Evolutionary conservation across 2,113 vertebrate genomes (phyloP).

Genomic region (Mormyrus lacerda): DNA sequence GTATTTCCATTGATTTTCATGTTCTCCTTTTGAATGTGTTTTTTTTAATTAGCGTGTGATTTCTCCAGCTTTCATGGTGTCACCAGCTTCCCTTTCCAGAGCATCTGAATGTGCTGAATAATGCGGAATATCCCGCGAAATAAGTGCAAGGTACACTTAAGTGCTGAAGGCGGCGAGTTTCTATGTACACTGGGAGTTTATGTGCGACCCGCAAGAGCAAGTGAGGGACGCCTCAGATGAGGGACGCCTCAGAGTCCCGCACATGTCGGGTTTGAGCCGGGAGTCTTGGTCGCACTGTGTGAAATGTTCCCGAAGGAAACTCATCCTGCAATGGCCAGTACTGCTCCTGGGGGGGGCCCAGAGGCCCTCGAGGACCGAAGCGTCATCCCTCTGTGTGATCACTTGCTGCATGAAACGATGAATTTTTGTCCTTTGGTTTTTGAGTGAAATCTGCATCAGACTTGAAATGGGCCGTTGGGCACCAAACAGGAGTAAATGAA

Average conservation of each 20-base stretch:
- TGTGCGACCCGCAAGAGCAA: not conserved
- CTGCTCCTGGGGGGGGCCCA: not conserved
- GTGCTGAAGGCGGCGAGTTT: not conserved
- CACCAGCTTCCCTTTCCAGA: not conserved
- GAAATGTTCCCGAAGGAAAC: not conserved
- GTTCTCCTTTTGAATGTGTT: not conserved
- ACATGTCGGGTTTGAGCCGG: not conserved
- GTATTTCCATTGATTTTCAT: not conserved
- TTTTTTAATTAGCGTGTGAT: constrained; percentile 7
- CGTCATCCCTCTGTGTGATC: not conserved
- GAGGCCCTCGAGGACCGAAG: not conserved
- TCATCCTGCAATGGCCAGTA: not conserved
- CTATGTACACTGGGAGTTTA: not conserved
- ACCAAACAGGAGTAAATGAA: not conserved
- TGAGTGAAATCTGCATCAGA: not conserved
- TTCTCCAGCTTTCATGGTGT: not conserved
- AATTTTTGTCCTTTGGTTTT: not conserved
- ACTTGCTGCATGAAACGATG: not conserved
- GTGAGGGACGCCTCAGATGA: not conserved
- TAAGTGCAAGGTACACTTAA: not conserved
- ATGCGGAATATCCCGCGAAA: not conserved
- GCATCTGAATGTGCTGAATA: not conserved
- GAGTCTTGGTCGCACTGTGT: not conserved
- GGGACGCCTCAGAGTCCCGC: not conserved
- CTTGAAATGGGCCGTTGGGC: not conserved